Evolutionary conservation across 2,888 invertebrate genomes (phyloP), one percentile per base, ranked within the genome.

Genomic region (Pyrrhosoma nymphula): DNA sequence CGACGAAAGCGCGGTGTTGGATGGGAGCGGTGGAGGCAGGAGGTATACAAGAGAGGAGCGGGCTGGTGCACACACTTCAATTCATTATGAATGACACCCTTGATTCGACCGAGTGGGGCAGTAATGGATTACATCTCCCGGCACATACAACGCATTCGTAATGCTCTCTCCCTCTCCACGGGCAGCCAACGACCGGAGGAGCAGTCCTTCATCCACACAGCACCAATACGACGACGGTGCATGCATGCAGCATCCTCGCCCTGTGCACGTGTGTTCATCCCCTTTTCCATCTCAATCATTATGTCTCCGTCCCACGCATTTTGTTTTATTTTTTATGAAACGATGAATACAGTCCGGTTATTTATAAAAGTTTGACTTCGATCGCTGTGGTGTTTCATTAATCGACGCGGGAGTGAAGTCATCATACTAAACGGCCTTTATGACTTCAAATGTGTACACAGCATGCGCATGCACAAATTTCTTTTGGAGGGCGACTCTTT

Each of bases 31-130:
- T 12, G 82, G 35, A 10, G 35, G 26, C 26, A 18, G 82, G 26
- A 14, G 82, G 82, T 14, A 26, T 26, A 20, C 23, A 26, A 69
- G 23, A 12, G n/a, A 35, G 30, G 82, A 82, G 82, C 35, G 23
- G 82, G 82, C 26, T 82, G 82, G 82, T n/a, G 35, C 35, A 35
- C 93, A 75, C 93, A 69, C 93, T 93, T 69, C 93, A 93, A 93
- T 93, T 93, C 93, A 93, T 93, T 93, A 93, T 93, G 93, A 93
- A 93, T 93, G 93, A 93, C 93, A 93, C 93, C 93, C 69, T 93
- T 26, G 93, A 91, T 39, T 63, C 91, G 39, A 69, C 91, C 91
- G 39, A 93, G 69, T 47, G 39, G n/a, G 93, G n/a, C 93, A 69
- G 93, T 93, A 93, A 93, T 93, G 93, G 93, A 93, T 93, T 93